These are phyloP conservation scores for Halictus ligatus DNA, from an alignment of 2,888 invertebrate species.

Conservation along the genomic window DNA sequence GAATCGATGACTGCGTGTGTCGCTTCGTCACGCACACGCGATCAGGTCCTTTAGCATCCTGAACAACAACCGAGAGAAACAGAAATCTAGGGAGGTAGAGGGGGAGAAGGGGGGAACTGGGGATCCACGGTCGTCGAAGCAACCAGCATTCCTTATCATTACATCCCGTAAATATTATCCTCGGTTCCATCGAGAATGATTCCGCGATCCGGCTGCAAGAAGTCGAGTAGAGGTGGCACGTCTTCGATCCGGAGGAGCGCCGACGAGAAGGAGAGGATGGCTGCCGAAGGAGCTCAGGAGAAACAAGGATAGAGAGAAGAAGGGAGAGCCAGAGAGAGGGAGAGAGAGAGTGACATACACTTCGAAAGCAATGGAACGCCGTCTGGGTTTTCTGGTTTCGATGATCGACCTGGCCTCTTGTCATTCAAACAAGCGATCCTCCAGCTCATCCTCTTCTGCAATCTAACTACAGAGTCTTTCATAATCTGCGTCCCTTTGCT, in stretches of 20 bases:
- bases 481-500: background rate
- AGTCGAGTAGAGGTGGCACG: constrained; percentile 63
- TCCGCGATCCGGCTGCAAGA: constrained; percentile 66
- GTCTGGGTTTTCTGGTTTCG: constrained; percentile 13
- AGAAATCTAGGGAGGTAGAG: background rate
- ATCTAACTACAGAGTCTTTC: background rate
- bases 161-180: constrained; percentile 68
- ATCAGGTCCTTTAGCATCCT: background rate
- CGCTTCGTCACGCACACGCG: background rate
- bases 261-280: constrained; percentile 19
- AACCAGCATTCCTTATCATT: constrained; percentile 69
- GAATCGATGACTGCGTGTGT: constrained; percentile 39
- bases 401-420: background rate
- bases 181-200: constrained; percentile 74
- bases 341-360: background rate
- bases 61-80: constrained; percentile 24
- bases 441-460: background rate
- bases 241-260: constrained; percentile 28
- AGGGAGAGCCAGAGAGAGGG: constrained; percentile 17
- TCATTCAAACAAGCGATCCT: background rate
- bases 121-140: constrained; percentile 10
- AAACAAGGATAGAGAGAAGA: constrained; percentile 21
- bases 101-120: background rate
- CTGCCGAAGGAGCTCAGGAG: constrained; percentile 20
- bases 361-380: constrained; percentile 12